Evolutionary conservation across 2,888 invertebrate species (phyloP).

Genomic region (Tipula lateralis): DNA sequence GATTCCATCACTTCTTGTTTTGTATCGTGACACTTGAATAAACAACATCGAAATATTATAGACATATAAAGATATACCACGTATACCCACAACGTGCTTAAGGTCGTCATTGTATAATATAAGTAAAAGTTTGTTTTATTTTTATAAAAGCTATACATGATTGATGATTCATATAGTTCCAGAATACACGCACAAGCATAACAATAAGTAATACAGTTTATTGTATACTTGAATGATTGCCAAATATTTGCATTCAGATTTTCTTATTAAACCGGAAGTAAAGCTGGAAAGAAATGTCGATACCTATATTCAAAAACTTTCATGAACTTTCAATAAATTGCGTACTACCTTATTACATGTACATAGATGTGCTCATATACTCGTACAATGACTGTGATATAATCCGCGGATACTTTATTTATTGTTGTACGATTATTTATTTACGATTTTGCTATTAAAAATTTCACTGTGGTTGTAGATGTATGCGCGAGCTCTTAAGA

Average conservation of each 20-base stretch:
- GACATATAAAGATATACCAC: neutral
- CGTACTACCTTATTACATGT: neutral
- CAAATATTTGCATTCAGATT: neutral
- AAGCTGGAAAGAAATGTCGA: neutral
- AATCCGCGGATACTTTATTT: neutral
- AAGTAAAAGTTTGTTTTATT: constrained; percentile 11
- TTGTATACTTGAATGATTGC: neutral
- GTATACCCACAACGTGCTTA: neutral
- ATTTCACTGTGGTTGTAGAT: neutral
- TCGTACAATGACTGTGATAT: neutral
- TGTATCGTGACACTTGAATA: neutral
- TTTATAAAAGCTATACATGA: neutral
- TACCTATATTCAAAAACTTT: neutral
- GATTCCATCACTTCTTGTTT: neutral
- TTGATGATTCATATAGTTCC: neutral
- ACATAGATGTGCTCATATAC: neutral
- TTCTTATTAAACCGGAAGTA: neutral
- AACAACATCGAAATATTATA: neutral
- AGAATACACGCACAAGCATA: neutral
- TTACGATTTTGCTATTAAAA: neutral
- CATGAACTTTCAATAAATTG: neutral
- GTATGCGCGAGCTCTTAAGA: neutral
- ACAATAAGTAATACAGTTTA: neutral
- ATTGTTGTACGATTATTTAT: neutral
- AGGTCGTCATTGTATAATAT: neutral